Base-by-base conservation (phyloP, 2,113 vertebrate species). In the Nymphicus hollandicus region DNA sequence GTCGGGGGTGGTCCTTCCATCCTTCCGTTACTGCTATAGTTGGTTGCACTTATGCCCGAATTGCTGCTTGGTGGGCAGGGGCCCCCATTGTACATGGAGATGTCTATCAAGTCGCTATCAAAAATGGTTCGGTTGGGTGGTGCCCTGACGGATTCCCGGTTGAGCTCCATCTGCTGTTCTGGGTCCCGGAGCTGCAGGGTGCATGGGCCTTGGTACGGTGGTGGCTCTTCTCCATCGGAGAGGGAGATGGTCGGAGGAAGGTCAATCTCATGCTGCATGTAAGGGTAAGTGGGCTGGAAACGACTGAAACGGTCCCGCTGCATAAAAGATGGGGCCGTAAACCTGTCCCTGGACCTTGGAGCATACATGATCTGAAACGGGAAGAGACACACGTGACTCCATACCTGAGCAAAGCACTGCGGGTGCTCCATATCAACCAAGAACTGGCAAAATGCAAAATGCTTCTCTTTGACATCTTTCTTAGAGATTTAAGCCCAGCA, bases 41-140 rank as follows among this genome's bases (percentile, higher is more conserved):
- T 99, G 95, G 98, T 98, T 88, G 98, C 99, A 74, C 99, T 99
- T 97, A 99, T 99, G 97, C 99, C 99, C 77, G 99, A 99, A 95
- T 99, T 99, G 98, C 99, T 99, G 98, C 99, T 99, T 10, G 99
- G 99, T 12, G 99, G 99, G 97, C 98, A 98, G 0, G 99, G 99
- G 64, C 99, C 99, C 46, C 98, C 98, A 80, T 92, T 97, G 95
- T 98, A 98, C 98, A 98, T 97, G 2, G 98, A 98, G 93, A 98
- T 91, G 97, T 99, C 99, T 95, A 99, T 99, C 97, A 99, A 98
- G 96, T 99, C 99, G 77, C 99, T 99, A 98, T 99, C 99, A 89
- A 99, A 99, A 97, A 99, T 98, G 97, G 99, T 99, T 96, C 99
- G 97, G 98, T 99, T 99, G 95, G 99, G 99, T 0, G 99, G 99